Evolutionary conservation across 2,888 invertebrate genomes (phyloP).

Genomic region (Thalpophila matura): DNA sequence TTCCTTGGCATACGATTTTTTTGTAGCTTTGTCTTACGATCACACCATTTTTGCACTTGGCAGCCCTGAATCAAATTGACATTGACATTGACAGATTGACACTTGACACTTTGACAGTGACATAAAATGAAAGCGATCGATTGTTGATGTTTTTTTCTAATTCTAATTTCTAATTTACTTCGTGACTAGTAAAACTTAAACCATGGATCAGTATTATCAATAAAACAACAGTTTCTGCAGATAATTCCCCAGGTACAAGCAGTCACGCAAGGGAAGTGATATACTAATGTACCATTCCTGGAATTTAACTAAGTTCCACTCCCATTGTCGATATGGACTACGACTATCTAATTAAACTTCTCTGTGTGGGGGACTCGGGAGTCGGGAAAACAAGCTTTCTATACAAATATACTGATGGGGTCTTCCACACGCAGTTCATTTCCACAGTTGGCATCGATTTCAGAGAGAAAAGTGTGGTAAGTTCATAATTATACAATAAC

Average conservation of each 20-base stretch:
- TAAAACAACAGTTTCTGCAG: conserved; percentile 1
- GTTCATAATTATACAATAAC: conserved; percentile 61
- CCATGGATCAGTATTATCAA: conserved; percentile 24
- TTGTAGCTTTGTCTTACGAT: too few species aligned
- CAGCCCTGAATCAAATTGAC: too few species aligned
- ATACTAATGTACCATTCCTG: conserved; percentile 39
- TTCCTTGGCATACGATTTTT: too few species aligned
- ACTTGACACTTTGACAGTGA: conserved; percentile 28
- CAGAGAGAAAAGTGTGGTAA: conserved; percentile 98
- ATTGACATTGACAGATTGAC: conserved; percentile 11
- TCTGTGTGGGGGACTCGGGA: conserved; percentile 98
- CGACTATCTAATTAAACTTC: conserved; percentile 97
- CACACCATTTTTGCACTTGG: too few species aligned
- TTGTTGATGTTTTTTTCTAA: conserved; percentile 51
- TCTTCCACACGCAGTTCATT: conserved; percentile 97
- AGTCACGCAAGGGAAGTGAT: conserved; percentile 2
- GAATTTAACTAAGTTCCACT: conserved; percentile 15
- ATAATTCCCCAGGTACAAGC: neutral
- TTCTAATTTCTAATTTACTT: conserved; percentile 2
- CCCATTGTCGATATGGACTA: conserved; percentile 92
- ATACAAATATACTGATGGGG: conserved; percentile 98
- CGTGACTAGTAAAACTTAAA: neutral
- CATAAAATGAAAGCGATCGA: conserved; percentile 48
- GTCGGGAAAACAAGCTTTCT: conserved; percentile 99
- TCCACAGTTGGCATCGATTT: conserved; percentile 99